Percentiles rank a stretch among this genome's conserved stretches.
These are phyloP conservation scores for Tupaia tana DNA, from an alignment of 2,113 vertebrate genomes.

Conservation along the genomic window DNA sequence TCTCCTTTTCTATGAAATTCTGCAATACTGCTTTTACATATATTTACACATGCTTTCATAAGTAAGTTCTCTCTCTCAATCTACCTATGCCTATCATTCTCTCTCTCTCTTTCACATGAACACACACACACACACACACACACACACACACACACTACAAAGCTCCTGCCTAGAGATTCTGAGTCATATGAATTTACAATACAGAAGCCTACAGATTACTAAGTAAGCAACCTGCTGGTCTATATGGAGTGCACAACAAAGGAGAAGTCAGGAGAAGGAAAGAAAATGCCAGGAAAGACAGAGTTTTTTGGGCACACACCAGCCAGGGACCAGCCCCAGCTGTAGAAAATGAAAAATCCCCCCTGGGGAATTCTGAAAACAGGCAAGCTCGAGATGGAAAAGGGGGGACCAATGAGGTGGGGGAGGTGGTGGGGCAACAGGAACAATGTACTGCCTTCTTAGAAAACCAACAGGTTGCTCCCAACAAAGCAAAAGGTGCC, in stretches of 20 bases:
- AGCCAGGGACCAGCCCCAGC: slow-evolving; percentile 53
- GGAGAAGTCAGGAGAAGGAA: slow-evolving; percentile 65
- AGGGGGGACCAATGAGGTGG: not conserved
- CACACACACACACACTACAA: not conserved
- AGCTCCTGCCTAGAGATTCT: not conserved
- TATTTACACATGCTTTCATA: not conserved
- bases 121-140: not conserved
- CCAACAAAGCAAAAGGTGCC: slow-evolving; percentile 73
- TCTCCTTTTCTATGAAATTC: not conserved
- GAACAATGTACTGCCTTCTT: slow-evolving; percentile 37
- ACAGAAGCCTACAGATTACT: not conserved
- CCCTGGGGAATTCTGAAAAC: slow-evolving; percentile 58
- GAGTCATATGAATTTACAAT: not conserved
- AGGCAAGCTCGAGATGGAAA: slow-evolving; percentile 63
- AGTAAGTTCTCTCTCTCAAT: not conserved
- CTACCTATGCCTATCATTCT: not conserved
- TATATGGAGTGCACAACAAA: slow-evolving; percentile 14
- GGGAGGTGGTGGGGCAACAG: not conserved
- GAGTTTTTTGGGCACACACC: slow-evolving; percentile 55
- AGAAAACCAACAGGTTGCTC: slow-evolving; percentile 79
- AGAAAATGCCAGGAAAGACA: slow-evolving; percentile 51
- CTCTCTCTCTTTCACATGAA: not conserved
- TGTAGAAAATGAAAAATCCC: slow-evolving; percentile 41
- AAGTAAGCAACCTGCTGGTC: not conserved
- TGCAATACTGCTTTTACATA: not conserved